Percentiles rank a stretch among this genome's conserved stretches.
Evolutionary conservation across 2,888 invertebrate genomes (phyloP).

Genomic region (Agonum fuliginosum): DNA sequence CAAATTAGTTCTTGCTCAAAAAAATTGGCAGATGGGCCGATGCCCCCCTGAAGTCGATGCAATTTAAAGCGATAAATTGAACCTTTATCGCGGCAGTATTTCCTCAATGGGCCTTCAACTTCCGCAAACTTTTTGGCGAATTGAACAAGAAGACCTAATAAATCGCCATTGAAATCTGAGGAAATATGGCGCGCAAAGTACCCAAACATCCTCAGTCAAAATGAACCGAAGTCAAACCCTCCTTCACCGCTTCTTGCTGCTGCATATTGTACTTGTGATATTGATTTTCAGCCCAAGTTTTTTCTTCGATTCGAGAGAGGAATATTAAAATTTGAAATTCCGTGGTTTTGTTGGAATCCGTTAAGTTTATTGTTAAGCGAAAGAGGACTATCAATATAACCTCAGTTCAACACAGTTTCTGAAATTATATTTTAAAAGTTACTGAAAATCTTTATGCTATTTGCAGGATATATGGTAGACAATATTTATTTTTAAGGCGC

Average conservation of each 20-base stretch:
- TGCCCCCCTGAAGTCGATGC: background rate
- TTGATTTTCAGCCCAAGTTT: constrained; percentile 39
- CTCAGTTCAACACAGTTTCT: no score
- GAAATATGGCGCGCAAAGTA: constrained; percentile 42
- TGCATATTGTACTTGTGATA: constrained; percentile 41
- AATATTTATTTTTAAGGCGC: no score
- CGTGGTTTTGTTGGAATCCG: constrained; percentile 25
- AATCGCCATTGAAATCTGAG: constrained; percentile 49
- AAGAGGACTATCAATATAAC: no score
- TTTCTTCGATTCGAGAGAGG: constrained; percentile 25
- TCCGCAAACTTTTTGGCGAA: constrained; percentile 43
- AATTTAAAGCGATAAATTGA: constrained; percentile 57
- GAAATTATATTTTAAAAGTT: no score
- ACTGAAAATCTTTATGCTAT: no score
- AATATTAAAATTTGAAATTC: constrained; percentile 32
- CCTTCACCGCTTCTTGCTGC: no score
- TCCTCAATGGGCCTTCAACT: constrained; percentile 52
- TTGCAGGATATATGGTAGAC: no score
- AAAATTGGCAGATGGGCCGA: background rate
- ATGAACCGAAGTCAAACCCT: no score
- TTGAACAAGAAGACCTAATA: constrained; percentile 56
- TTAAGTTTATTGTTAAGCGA: constrained; percentile 18
- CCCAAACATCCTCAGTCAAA: constrained; percentile 49
- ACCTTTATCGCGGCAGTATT: constrained; percentile 50
- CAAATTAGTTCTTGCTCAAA: no score